These are phyloP conservation scores for Pristionchus entomophagus DNA, from an alignment of 2,888 invertebrate genomes.

Conservation along the genomic window DNA sequence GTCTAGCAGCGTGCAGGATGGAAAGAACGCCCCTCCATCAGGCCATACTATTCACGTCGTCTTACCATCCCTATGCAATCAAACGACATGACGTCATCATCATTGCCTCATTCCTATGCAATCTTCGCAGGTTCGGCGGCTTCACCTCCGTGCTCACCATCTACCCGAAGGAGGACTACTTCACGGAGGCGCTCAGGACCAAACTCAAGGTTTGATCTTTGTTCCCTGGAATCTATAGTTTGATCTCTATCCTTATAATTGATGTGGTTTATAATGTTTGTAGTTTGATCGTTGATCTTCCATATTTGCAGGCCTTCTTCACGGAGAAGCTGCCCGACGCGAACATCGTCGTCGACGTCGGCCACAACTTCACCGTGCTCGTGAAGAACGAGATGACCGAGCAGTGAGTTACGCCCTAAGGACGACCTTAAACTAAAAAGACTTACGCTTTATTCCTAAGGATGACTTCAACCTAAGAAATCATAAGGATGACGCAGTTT, in stretches of 20 bases:
- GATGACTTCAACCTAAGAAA: too few relatives aligned
- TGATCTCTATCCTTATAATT: background rate
- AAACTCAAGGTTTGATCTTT: conserved; percentile 19
- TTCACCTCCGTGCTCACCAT: conserved; percentile 31
- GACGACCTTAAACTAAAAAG: background rate
- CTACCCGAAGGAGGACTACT: conserved; percentile 30
- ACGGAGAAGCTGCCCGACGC: conserved; percentile 28
- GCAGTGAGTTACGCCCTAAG: conserved; percentile 30
- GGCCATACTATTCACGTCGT: too few relatives aligned
- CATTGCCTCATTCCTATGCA: background rate
- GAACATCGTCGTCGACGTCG: conserved; percentile 40
- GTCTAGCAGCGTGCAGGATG: too few relatives aligned
- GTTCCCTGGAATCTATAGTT: background rate
- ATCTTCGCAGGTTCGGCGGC: conserved; percentile 7
- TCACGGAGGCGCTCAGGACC: background rate
- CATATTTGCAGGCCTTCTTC: conserved; percentile 9
- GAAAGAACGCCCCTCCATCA: too few relatives aligned
- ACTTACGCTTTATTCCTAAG: too few relatives aligned
- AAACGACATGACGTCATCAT: background rate
- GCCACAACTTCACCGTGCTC: conserved; percentile 41
- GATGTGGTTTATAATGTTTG: background rate
- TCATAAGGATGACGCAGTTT: too few relatives aligned
- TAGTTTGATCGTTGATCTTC: background rate
- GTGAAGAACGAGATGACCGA: conserved; percentile 38
- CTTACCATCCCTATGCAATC: too few relatives aligned